Conservation (phyloP, 2,797 vertebrate species). For the Pyrocephalus nanus region DNA sequence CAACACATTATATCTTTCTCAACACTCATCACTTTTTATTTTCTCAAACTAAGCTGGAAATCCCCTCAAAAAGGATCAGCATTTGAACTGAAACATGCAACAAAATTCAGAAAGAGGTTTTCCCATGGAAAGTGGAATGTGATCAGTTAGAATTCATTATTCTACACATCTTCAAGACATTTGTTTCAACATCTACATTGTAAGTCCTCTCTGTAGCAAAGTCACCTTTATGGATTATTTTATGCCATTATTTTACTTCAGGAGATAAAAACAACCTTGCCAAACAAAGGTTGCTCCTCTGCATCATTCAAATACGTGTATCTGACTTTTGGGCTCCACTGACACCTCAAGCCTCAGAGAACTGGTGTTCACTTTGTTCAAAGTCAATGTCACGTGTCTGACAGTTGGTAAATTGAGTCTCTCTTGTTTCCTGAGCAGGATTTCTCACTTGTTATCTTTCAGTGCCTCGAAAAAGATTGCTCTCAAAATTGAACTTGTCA, state of each 20-base stretch:
- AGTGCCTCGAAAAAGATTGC: constrained; percentile 44
- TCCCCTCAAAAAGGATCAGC: neutral
- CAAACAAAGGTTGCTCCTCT: neutral
- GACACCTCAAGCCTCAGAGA: constrained; percentile 20
- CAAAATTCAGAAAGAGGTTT: neutral
- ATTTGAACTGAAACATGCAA: neutral
- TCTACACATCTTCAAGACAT: neutral
- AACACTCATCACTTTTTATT: neutral
- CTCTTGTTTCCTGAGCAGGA: constrained; percentile 39
- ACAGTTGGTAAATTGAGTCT: constrained; percentile 62
- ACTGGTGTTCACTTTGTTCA: constrained; percentile 23
- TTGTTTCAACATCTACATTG: neutral
- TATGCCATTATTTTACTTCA: neutral
- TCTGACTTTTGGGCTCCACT: neutral
- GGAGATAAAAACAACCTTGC: neutral
- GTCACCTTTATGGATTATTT: neutral
- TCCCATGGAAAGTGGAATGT: neutral
- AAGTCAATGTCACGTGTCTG: constrained; percentile 50
- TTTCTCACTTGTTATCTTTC: constrained; percentile 61
- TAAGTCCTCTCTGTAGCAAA: neutral
- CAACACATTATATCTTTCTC: neutral
- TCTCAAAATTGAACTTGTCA: constrained; percentile 66
- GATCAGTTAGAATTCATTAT: neutral
- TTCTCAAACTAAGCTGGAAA: neutral
- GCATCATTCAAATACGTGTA: neutral